Evolutionary conservation across 2,888 invertebrate species (phyloP).

Genomic region (Acanthopleura granulata): DNA sequence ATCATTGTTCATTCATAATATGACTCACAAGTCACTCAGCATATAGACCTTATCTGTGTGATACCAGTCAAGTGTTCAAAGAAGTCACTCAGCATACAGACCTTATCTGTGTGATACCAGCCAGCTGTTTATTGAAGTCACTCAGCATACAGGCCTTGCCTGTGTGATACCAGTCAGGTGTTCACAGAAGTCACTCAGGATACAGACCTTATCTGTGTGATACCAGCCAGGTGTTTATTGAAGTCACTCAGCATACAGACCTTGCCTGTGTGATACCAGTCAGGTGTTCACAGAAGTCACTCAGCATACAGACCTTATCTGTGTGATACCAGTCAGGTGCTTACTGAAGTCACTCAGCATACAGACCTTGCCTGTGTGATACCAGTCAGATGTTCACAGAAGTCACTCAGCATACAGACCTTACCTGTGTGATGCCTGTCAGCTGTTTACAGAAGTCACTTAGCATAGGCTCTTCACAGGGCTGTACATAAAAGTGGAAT

Average conservation of each 20-base stretch:
- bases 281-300: constrained; percentile 74
- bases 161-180: constrained; percentile 75
- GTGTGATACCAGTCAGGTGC: constrained; percentile 74
- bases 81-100: constrained; percentile 72
- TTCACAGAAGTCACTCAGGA: constrained; percentile 75
- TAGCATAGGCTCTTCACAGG: constrained; percentile 74
- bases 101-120: too few relatives aligned
- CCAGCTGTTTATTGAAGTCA: too few relatives aligned
- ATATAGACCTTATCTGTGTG: too few relatives aligned
- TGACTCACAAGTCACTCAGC: too few relatives aligned
- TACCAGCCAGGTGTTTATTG: constrained; percentile 74
- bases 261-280: constrained; percentile 74
- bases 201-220: constrained; percentile 71
- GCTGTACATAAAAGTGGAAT: constrained; percentile 77
- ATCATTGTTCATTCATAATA: too few relatives aligned
- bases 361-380: constrained; percentile 72
- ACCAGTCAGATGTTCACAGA: constrained; percentile 74
- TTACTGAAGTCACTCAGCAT: constrained; percentile 74
- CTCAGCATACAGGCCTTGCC: constrained; percentile 50
- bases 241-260: constrained; percentile 72
- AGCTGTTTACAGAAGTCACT: constrained; percentile 75
- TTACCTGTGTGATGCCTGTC: constrained; percentile 74
- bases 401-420: constrained; percentile 71
- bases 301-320: constrained; percentile 70
- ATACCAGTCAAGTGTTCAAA: constrained; percentile 71